Evolutionary conservation across 2,113 vertebrate genomes (phyloP), one percentile per base, ranked within the genome.

Genomic region (Loxodonta africana): DNA sequence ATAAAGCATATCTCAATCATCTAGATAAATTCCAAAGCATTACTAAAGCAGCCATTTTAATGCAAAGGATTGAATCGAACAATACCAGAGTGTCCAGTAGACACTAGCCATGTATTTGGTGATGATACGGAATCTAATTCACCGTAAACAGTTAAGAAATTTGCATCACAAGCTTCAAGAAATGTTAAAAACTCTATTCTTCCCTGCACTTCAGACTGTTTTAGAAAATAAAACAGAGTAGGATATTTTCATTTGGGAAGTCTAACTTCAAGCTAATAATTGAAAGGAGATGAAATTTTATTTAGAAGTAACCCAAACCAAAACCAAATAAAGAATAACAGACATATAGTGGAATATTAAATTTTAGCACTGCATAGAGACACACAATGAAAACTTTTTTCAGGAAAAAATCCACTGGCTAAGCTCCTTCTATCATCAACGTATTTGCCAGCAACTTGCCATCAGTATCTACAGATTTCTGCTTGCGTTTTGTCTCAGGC

Each of bases 251-350:
- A 88, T 83, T 87, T 91, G 44, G 44, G 57, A 94, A 91, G 28
- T 53, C 63, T 71, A 67, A 83, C 62, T 74, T 95, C n/a, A 87
- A 83, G 69, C 17, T 60, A 65, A 95, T 37, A 83, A 73, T 33
- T 28, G 41, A 93, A 95, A 91, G 51, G 73, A 91, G 63, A 53
- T 74, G 5, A 25, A 89, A 77, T 91, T 91, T 95, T 82, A 28
- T 82, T 94, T 96, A 82, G 33, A 51, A 85, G 23, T 84, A 93
- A 88, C 14, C 37, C 33, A 74, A 83, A 67, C 41, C 33, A 77
- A 84, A 95, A 48, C 10, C 88, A 91, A 80, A 65, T 83, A 77
- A 88, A 33, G 51, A 62, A 48, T 85, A 78, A 18, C 5, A 89
- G 23, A 67, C 15, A 48, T 30, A 67, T 14, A 71, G 41, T 62